A percentile compares a stretch with the other conserved stretches of the same genome.
phyloP scores from a whole-genome alignment of 2,113 vertebrate species.

The Lophochroa leadbeateri region DNA sequence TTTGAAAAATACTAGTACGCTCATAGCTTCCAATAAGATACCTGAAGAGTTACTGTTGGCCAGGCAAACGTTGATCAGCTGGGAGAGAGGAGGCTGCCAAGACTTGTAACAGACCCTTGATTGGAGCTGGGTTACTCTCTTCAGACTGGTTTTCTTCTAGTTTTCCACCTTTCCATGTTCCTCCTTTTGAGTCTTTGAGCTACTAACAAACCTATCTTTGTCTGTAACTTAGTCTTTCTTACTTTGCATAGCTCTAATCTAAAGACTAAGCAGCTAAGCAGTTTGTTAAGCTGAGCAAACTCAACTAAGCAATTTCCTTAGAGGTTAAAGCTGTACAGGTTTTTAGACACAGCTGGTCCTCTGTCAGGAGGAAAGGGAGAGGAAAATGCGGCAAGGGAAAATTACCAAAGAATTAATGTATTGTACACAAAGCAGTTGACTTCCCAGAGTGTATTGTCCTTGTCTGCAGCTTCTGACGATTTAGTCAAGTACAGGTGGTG shows the following conservation, averaged over 20 bases:
- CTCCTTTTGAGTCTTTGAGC: neutral
- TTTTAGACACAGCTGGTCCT: neutral
- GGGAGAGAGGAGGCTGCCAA: neutral
- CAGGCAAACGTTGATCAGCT: neutral
- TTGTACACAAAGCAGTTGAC: neutral
- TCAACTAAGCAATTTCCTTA: neutral
- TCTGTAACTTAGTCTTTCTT: neutral
- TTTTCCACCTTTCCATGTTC: fast-evolving
- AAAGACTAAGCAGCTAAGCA: neutral
- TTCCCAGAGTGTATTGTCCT: neutral
- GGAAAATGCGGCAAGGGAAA: neutral
- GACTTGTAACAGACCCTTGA: neutral
- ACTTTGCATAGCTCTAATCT: neutral
- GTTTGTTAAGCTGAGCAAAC: neutral
- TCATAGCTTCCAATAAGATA: neutral
- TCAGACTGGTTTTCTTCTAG: neutral
- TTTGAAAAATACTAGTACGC: neutral
- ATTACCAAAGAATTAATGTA: neutral
- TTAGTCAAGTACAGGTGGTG: neutral
- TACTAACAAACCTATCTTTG: neutral
- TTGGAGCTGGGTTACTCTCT: neutral
- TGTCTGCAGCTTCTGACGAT: neutral
- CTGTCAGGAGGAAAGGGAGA: neutral
- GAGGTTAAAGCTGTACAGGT: fast-evolving
- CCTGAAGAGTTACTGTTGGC: neutral